Evolutionary conservation across 2,888 invertebrate species (phyloP).

Genomic region (Platypus cylindrus): DNA sequence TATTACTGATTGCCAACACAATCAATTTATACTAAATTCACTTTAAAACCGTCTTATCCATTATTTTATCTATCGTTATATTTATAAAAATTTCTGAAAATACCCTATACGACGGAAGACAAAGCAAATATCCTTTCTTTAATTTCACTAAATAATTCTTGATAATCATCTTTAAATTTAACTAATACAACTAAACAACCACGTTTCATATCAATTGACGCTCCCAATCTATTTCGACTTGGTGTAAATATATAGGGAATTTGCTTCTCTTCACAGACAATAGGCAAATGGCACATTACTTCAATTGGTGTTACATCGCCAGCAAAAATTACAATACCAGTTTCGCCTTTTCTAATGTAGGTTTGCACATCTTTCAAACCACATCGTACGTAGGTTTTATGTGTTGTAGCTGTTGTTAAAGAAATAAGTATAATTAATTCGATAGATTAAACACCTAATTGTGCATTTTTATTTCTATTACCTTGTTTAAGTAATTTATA

Average conservation of each 20-base stretch:
- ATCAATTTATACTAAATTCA: no score
- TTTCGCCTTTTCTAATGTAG: conserved; percentile 80
- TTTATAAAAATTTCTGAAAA: no score
- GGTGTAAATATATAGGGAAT: conserved; percentile 89
- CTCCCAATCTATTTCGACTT: conserved; percentile 76
- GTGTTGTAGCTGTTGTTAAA: conserved; percentile 63
- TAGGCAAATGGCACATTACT: conserved; percentile 93
- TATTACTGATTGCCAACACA: no score
- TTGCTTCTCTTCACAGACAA: conserved; percentile 86
- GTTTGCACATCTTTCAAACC: conserved; percentile 92
- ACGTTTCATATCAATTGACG: conserved; percentile 80
- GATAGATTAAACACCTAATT: no score
- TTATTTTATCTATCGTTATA: no score
- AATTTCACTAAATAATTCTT: conserved; percentile 75
- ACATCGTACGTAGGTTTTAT: conserved; percentile 67
- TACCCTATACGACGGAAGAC: no score
- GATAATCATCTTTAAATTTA: conserved; percentile 70
- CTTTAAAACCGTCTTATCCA: no score
- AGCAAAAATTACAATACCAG: conserved; percentile 81
- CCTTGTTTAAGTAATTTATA: conserved; percentile 86
- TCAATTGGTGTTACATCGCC: conserved; percentile 95
- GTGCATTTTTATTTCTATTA: no score
- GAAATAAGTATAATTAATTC: no score
- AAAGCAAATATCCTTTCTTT: no score
- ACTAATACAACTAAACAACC: conserved; percentile 82